Conservation (phyloP, 2,888 invertebrate species). For the Polydrusus cervinus region DNA sequence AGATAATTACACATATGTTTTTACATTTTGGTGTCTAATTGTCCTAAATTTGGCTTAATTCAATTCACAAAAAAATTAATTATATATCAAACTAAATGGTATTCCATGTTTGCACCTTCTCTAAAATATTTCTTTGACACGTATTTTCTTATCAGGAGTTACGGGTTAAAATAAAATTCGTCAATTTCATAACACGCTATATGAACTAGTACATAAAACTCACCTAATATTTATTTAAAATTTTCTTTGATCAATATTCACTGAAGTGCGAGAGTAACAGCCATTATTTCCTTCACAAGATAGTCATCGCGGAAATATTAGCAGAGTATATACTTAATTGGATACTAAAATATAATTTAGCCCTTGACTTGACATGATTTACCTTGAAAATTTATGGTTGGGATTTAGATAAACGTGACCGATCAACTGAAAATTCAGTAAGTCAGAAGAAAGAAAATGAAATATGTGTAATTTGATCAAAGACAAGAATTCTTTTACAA, state of each 20-base stretch:
- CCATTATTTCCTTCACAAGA: slow-evolving; percentile 36
- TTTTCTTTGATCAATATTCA: slow-evolving; percentile 32
- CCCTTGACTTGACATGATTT: slow-evolving; percentile 41
- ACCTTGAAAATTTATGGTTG: slow-evolving; percentile 47
- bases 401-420: slow-evolving; percentile 53
- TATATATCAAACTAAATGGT: too few species aligned
- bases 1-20: too few species aligned
- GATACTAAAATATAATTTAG: slow-evolving; percentile 51
- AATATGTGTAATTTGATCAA: slow-evolving; percentile 51
- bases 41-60: too few species aligned
- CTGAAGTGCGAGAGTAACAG: slow-evolving; percentile 30
- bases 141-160: too few species aligned
- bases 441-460: slow-evolving; percentile 46
- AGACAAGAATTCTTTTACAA: slow-evolving; percentile 46
- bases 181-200: too few species aligned
- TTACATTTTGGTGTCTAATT: too few species aligned
- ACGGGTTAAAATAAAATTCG: too few species aligned
- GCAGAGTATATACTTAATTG: slow-evolving; percentile 43
- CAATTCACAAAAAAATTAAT: too few species aligned
- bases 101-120: too few species aligned
- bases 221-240: slow-evolving; percentile 8
- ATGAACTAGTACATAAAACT: too few species aligned
- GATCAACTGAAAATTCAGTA: slow-evolving; percentile 51
- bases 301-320: slow-evolving; percentile 52
- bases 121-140: too few species aligned